Base-by-base conservation (phyloP, 2,797 vertebrate species). In the Lindbergichthys nudifrons region DNA sequence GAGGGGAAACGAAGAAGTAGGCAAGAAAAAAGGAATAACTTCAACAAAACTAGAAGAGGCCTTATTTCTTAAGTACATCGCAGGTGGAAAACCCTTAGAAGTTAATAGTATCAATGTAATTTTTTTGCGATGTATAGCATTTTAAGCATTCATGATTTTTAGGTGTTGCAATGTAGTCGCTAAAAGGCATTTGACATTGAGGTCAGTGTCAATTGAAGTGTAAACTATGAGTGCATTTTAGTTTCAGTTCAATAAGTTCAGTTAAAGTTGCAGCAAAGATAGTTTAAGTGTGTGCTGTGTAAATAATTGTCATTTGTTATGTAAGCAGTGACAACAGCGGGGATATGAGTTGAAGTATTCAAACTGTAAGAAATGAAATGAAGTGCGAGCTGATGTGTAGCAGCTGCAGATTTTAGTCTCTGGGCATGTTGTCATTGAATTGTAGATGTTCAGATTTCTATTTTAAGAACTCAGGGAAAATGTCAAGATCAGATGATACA, bases 261-360 rank as follows among this genome's bases (percentile, higher is more conserved):
- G 57, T 43, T 46, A 61, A 71, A 47, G 30, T 23, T 54, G 42
- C 13, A 1, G 10, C 26, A 14, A 15, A n/a, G 59, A 62, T 71
- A 54, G 48, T 52, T 32, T 61, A 36, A 54, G 41, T 54, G 51
- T 66, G 18, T 15, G 50, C 21, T 19, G 48, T 18, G 15, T 46
- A 46, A 45, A 53, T 46, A 32, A 61, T 5, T 32, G 18, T 21
- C 23, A 43, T 9, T 30, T 32, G 46, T 43, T 52, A 43, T 45
- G 68, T 70, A 61, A 70, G 68, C 68, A 70, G 39, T 16, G 67
- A 32, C 47, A 3, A 39, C 57, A 16, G 47, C 10, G 43, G 23
- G 43, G 32, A 16, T 11, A 15, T 70, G 46, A 58, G 19, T n/a
- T 45, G 18, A 65, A 58, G 32, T 41, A 51, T 41, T 51, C 16